Base-by-base conservation (phyloP, 1,140 invertebrate genomes). In the Thaumatotibia leucotreta region DNA sequence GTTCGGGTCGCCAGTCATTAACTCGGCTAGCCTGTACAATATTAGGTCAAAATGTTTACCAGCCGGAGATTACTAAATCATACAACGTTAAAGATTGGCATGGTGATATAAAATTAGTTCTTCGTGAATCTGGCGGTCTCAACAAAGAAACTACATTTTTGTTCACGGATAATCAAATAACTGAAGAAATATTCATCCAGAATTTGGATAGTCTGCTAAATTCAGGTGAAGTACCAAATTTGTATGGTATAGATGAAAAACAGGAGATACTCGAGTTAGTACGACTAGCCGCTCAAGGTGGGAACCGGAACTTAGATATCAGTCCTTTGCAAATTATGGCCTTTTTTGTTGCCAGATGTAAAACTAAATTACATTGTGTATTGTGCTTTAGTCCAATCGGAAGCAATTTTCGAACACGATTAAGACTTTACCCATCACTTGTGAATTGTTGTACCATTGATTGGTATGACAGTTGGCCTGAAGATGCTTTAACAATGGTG, bases 361-460 rank as follows among this genome's bases (percentile, higher is more conserved):
- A 95, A 82, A 95, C 96, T 67, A 97, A 97, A 80, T 85, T 98
- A 23, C 98, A 99, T 82, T 93, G 98, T 29, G 95, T 98, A 68
- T 85, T 99, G 2, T 97, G 97, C 72, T 97, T 98, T 82, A 98
- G 96, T 87, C 97, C 97, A 0, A 96, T 98, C 70, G 96, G 97
- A 0, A 94, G 95, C 74, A 93, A 95, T 0, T 97, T 98, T 79
- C 92, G 97, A 62, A 95, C 93, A 50, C 91, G 97, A 50, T 88
- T 98, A 1, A 92, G 97, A 61, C 92, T 97, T 62, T 98, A 97
- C 92, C 97, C 98, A 0, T 97, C 97, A n/a, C 91, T 99, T 17
- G 95, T 98, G 0, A 98, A 98, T 83, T 98, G 97, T 82, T 98
- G 97, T 82, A 98, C 97, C 6, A 98, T 99, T 69, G 97, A 99